Evolutionary conservation across 2,888 invertebrate genomes (phyloP).

Genomic region (Eristalis intricaria): DNA sequence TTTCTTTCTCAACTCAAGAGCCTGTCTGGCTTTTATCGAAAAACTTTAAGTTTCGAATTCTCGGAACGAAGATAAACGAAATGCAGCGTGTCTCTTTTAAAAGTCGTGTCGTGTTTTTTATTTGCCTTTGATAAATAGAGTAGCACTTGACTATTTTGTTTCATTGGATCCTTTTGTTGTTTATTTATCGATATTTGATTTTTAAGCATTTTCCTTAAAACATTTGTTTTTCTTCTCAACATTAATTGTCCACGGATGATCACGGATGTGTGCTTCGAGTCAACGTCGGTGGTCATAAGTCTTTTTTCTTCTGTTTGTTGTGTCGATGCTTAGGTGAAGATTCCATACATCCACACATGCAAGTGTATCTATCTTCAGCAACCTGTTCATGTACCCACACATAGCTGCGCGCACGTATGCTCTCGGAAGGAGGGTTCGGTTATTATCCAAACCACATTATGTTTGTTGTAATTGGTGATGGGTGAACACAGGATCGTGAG

Average conservation of each 20-base stretch:
- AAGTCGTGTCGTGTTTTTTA: slow-evolving; percentile 41
- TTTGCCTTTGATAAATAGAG: slow-evolving; percentile 58
- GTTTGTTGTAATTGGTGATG: slow-evolving; percentile 61
- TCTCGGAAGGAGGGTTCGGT: slow-evolving; percentile 11
- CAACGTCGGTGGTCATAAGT: slow-evolving; percentile 45
- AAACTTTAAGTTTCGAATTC: slow-evolving; percentile 56
- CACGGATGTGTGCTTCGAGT: slow-evolving; percentile 24
- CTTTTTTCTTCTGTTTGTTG: slow-evolving; percentile 5
- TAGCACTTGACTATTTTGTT: slow-evolving; percentile 44
- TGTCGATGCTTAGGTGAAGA: slow-evolving; percentile 28
- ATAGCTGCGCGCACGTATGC: neutral
- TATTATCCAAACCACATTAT: slow-evolving; percentile 49
- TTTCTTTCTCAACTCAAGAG: slow-evolving; percentile 22
- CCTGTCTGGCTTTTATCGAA: slow-evolving; percentile 52
- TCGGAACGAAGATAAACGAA: slow-evolving; percentile 31
- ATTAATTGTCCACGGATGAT: slow-evolving; percentile 35
- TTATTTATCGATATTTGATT: slow-evolving; percentile 51
- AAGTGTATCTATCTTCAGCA: slow-evolving; percentile 10
- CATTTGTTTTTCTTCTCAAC: neutral
- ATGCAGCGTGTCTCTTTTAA: neutral
- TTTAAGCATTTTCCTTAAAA: slow-evolving; percentile 17
- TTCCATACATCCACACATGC: neutral
- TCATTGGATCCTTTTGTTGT: slow-evolving; percentile 39
- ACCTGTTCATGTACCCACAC: slow-evolving; percentile 52
- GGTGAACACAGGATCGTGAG: slow-evolving; percentile 58